Evolutionary conservation across 2,888 invertebrate genomes (phyloP).

Genomic region (Hyposoter didymator): DNA sequence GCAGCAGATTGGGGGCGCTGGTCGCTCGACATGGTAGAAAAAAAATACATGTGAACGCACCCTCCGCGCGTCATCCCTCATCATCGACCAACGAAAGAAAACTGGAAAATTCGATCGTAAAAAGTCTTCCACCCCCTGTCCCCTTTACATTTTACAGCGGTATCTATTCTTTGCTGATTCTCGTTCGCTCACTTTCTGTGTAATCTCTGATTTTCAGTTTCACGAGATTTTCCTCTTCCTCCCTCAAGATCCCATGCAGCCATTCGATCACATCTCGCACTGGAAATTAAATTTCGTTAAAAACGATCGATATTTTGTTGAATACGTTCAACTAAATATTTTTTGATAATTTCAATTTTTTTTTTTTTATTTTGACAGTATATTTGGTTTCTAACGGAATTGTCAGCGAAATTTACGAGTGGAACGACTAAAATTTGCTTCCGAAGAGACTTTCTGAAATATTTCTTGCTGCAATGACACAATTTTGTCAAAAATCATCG

Average conservation of each 20-base stretch:
- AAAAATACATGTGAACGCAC: conserved; percentile 15
- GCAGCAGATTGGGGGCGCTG: conserved; percentile 49
- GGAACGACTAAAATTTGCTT: too few relatives aligned
- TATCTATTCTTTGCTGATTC: conserved; percentile 12
- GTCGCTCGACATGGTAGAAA: conserved; percentile 46
- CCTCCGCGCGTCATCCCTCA: conserved; percentile 29
- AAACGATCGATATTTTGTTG: too few relatives aligned
- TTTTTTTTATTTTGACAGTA: too few relatives aligned
- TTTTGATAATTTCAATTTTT: too few relatives aligned
- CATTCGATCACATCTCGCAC: too few relatives aligned
- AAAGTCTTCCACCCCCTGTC: conserved; percentile 17
- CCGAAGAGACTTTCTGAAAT: too few relatives aligned
- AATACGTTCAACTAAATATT: too few relatives aligned
- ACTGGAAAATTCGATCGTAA: conserved; percentile 64
- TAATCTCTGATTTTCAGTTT: conserved; percentile 12
- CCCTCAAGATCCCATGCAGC: conserved; percentile 18
- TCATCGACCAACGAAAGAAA: conserved; percentile 56
- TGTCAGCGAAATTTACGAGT: too few relatives aligned
- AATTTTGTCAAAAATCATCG: too few relatives aligned
- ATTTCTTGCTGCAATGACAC: too few relatives aligned
- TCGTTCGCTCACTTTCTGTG: not conserved
- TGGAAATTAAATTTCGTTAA: not conserved
- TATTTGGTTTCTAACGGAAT: too few relatives aligned
- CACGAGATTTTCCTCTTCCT: conserved; percentile 12
- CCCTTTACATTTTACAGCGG: conserved; percentile 19